phyloP scores from a whole-genome alignment of 2,113 vertebrate species.

The Laticauda laticaudata region DNA sequence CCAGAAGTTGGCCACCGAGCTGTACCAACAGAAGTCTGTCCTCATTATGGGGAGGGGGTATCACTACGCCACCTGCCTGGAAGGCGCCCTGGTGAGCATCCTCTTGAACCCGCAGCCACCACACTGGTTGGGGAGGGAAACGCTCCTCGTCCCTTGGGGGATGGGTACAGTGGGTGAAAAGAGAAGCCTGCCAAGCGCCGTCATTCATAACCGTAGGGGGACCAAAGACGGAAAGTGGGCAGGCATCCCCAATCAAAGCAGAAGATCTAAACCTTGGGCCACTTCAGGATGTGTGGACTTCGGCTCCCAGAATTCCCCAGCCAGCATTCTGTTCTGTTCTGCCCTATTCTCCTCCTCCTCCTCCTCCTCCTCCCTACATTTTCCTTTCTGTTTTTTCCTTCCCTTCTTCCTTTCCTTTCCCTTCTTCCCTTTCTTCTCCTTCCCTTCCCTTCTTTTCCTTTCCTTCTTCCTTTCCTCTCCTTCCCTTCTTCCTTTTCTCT shows the following conservation, averaged over 20 bases:
- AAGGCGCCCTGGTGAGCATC: slow-evolving; percentile 89
- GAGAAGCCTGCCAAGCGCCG: background rate
- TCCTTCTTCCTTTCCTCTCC: rapidly evolving
- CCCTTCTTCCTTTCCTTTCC: too few relatives aligned
- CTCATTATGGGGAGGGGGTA: slow-evolving; percentile 98
- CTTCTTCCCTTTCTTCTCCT: rapidly evolving
- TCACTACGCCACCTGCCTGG: slow-evolving; percentile 94
- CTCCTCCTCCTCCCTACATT: too few relatives aligned
- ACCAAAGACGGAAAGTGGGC: background rate
- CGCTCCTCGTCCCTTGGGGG: background rate
- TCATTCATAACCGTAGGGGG: background rate
- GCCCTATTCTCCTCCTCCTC: too few relatives aligned
- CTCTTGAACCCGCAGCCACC: rapidly evolving
- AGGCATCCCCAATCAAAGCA: background rate
- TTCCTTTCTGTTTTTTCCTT: too few relatives aligned
- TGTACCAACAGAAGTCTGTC: slow-evolving; percentile 96
- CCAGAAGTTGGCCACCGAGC: slow-evolving; percentile 88
- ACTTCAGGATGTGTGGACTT: background rate
- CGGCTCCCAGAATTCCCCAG: background rate
- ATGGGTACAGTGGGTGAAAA: too few relatives aligned
- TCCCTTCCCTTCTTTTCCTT: too few relatives aligned
- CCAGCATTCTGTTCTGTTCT: too few relatives aligned
- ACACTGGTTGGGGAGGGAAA: too few relatives aligned
- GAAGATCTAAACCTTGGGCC: background rate
- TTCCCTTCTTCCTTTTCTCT: too few relatives aligned